Percentiles rank a stretch among this genome's conserved stretches.
phyloP scores from a whole-genome alignment of 2,797 vertebrate genomes.

The Alauda arvensis region DNA sequence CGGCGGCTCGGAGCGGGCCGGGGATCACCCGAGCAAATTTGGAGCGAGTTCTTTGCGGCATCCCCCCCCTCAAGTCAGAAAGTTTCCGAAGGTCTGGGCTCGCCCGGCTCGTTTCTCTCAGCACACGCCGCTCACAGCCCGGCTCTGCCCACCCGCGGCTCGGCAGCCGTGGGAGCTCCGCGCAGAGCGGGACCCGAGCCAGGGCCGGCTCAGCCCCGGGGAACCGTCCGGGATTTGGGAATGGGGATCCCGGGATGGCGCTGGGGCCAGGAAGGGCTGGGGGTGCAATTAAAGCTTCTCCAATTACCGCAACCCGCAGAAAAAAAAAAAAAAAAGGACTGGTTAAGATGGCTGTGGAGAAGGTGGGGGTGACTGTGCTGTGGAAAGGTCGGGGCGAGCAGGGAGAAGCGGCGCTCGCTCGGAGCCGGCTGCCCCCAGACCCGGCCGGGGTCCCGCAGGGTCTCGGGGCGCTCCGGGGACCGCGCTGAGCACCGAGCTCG shows the following conservation, averaged over 20 bases:
- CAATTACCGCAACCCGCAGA: background rate
- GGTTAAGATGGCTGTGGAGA: background rate
- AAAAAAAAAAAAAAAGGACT: no score
- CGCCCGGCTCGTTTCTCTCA: background rate
- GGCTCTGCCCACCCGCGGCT: background rate
- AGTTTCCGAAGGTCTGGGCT: background rate
- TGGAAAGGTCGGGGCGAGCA: no score
- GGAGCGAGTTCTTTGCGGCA: background rate
- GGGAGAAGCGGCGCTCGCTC: background rate
- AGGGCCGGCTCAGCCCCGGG: background rate
- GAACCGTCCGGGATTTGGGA: background rate
- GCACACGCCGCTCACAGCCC: background rate
- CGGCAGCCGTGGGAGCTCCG: background rate
- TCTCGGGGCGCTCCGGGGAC: background rate
- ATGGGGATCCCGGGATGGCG: background rate
- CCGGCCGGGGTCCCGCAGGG: background rate
- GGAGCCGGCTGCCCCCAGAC: background rate
- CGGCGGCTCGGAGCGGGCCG: background rate
- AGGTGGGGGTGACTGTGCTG: no score
- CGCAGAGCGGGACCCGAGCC: background rate
- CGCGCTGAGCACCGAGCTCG: background rate
- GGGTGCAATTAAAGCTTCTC: background rate
- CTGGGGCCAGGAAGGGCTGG: background rate
- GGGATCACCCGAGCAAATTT: slow-evolving; percentile 30
- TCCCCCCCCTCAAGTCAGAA: background rate